Evolutionary conservation across 2,888 invertebrate genomes (phyloP).

Genomic region (Diaperis boleti): DNA sequence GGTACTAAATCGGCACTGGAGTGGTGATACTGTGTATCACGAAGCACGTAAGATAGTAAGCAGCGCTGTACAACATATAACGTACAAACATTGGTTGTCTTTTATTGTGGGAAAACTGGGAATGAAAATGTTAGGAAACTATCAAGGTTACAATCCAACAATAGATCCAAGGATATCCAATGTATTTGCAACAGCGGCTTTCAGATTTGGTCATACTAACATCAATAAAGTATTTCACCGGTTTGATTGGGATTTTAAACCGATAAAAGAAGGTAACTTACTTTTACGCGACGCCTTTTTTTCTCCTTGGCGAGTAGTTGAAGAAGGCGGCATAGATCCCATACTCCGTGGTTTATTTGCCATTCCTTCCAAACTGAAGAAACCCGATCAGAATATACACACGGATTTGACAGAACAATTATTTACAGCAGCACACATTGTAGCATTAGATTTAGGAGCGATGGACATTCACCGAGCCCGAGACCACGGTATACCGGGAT

Average conservation of each 20-base stretch:
- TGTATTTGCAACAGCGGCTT: slow-evolving; percentile 96
- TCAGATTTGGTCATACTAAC: slow-evolving; percentile 96
- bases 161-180: slow-evolving; percentile 91
- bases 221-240: slow-evolving; percentile 94
- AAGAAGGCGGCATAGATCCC: slow-evolving; percentile 98
- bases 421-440: slow-evolving; percentile 85
- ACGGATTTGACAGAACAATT: slow-evolving; percentile 94
- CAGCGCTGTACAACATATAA: slow-evolving; percentile 96
- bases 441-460: slow-evolving; percentile 94
- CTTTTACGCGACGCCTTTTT: slow-evolving; percentile 95
- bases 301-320: slow-evolving; percentile 93
- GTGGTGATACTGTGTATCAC: slow-evolving; percentile 91
- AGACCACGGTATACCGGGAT: slow-evolving; percentile 94
- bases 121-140: slow-evolving; percentile 80
- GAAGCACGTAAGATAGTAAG: slow-evolving; percentile 93
- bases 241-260: slow-evolving; percentile 82
- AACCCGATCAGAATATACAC: slow-evolving; percentile 90
- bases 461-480: slow-evolving; percentile 95
- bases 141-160: slow-evolving; percentile 85
- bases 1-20: slow-evolving; percentile 92
- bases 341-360: slow-evolving; percentile 91
- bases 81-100: slow-evolving; percentile 93
- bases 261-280: slow-evolving; percentile 90
- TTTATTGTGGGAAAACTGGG: slow-evolving; percentile 83
- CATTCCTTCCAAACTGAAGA: slow-evolving; percentile 89